These are phyloP conservation scores for Palythoa heliodiscus DNA, from an alignment of 92 coral and sea anemone genomes.

Conservation along the genomic window DNA sequence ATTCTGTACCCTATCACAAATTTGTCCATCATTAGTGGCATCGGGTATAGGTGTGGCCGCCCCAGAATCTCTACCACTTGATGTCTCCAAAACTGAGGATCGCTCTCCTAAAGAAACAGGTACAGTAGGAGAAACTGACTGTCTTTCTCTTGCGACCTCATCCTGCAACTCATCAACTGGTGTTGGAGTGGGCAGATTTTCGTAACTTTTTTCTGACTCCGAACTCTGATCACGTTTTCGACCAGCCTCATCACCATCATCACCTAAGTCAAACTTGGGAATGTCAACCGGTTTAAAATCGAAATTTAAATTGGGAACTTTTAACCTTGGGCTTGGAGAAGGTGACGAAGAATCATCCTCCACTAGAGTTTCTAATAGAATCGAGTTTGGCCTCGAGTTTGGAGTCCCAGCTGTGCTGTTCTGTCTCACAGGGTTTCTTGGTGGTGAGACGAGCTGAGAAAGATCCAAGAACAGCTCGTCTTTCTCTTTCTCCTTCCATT, in stretches of 20 bases:
- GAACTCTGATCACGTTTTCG: constrained; percentile 69
- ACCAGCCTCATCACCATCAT: constrained; percentile 19
- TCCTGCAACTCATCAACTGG: constrained; percentile 47
- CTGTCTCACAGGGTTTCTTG: constrained; percentile 46
- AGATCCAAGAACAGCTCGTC: constrained; percentile 59
- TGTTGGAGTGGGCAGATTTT: constrained; percentile 80
- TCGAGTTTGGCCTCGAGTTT: constrained; percentile 82
- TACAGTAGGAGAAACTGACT: neutral
- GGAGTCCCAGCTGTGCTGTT: constrained; percentile 53
- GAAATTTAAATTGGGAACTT: constrained; percentile 28
- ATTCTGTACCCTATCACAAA: neutral
- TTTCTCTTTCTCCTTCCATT: constrained; percentile 61
- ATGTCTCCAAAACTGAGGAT: neutral
- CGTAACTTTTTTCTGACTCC: constrained; percentile 63
- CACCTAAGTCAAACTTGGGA: constrained; percentile 60
- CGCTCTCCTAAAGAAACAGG: neutral
- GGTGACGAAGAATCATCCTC: constrained; percentile 73
- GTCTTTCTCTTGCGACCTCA: neutral
- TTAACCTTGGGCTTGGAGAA: constrained; percentile 70
- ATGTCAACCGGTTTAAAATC: constrained; percentile 44
- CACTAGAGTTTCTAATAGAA: constrained; percentile 69
- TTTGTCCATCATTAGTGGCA: neutral
- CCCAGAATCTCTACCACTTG: constrained; percentile 20
- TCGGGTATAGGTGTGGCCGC: constrained; percentile 38
- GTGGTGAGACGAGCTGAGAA: constrained; percentile 57